A percentile compares a stretch with the other conserved stretches of the same genome.
These are phyloP conservation scores for Orcinus orca DNA, from an alignment of 2,113 vertebrate species.

Conservation along the genomic window DNA sequence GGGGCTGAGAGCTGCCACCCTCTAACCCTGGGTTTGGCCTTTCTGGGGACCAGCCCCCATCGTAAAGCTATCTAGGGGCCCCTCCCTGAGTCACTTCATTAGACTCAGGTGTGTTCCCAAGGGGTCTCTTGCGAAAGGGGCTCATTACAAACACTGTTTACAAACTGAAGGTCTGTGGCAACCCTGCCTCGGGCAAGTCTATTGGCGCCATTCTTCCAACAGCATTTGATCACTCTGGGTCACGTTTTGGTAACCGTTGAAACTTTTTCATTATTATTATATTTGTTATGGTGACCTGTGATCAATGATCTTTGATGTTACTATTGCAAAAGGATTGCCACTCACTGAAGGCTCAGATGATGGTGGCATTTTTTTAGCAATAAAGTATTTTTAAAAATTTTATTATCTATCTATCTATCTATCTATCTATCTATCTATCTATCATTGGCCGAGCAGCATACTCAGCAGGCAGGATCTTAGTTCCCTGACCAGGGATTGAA, in stretches of 20 bases:
- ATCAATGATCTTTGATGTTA: background rate
- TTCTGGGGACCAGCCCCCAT: background rate
- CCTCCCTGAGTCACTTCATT: background rate
- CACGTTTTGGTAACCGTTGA: background rate
- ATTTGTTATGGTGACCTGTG: background rate
- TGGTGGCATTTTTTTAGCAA: background rate
- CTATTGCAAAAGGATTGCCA: background rate
- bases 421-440: too few relatives aligned
- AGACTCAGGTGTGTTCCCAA: background rate
- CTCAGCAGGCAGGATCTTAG: background rate
- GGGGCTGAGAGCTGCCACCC: background rate
- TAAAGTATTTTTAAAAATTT: background rate
- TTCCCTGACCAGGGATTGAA: background rate
- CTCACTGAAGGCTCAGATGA: background rate
- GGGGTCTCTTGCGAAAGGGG: background rate
- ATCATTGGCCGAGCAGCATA: too few relatives aligned
- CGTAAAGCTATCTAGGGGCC: background rate
- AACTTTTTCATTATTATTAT: background rate
- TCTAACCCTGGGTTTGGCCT: background rate
- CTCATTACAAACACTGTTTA: background rate
- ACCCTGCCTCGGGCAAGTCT: background rate
- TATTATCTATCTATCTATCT: too few relatives aligned
- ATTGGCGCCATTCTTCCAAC: background rate
- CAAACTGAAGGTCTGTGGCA: background rate
- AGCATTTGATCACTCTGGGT: background rate